Evolutionary conservation across 2,113 vertebrate genomes (phyloP).

Genomic region (Syrmaticus mikado): DNA sequence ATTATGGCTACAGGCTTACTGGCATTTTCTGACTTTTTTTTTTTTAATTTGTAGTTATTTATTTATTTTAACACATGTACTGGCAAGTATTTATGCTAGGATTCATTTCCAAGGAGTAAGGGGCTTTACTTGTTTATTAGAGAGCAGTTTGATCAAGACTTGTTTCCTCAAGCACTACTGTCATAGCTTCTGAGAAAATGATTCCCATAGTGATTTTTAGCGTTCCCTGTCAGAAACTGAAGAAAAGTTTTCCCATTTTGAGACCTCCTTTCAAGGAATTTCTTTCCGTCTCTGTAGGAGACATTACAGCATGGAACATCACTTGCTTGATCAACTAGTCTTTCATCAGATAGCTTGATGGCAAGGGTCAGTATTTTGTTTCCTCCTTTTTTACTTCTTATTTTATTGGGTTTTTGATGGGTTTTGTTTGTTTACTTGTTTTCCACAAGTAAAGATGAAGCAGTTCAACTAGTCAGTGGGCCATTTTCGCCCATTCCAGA

Average conservation of each 20-base stretch:
- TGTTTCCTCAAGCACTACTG: background rate
- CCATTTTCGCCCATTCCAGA: background rate
- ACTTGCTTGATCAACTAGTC: background rate
- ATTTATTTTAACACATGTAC: background rate
- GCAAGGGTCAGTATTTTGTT: background rate
- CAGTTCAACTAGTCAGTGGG: no score
- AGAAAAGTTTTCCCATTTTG: background rate
- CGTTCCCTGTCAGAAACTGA: background rate
- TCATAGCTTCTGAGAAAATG: background rate
- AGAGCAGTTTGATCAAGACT: background rate
- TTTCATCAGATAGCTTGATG: background rate
- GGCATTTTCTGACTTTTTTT: background rate
- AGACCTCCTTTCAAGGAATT: background rate
- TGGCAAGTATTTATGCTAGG: no score
- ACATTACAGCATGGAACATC: background rate
- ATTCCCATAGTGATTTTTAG: background rate
- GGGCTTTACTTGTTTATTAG: background rate
- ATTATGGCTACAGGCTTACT: background rate
- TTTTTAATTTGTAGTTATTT: background rate
- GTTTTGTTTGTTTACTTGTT: background rate
- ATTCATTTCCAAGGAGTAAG: background rate
- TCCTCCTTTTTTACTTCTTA: background rate
- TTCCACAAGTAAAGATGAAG: background rate
- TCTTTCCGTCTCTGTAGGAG: background rate
- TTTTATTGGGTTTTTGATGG: background rate